phyloP scores from a whole-genome alignment of 2,113 vertebrate genomes.

The Dromiciops gliroides region DNA sequence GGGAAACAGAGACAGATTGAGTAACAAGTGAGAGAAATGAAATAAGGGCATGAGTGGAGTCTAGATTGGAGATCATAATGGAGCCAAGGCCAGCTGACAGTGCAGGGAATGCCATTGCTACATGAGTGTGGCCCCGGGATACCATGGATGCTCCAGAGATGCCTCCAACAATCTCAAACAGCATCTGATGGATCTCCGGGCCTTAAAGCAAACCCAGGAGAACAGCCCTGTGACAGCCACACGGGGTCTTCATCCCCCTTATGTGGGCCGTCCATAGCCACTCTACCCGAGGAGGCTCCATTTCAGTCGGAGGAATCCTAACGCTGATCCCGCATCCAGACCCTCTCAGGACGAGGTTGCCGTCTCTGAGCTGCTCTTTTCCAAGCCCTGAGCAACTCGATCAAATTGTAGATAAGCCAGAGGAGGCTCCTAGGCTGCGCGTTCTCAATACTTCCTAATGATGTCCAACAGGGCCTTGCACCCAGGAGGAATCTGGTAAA shows the following conservation, averaged over 20 bases:
- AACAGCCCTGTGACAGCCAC: background rate
- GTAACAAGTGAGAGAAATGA: background rate
- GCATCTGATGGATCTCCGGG: no score
- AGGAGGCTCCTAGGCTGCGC: background rate
- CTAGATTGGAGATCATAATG: background rate
- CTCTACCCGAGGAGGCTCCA: no score
- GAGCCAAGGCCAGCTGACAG: background rate
- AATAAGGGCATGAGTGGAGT: background rate
- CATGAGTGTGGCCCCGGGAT: no score
- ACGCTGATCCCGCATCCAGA: background rate
- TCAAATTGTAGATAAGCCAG: background rate
- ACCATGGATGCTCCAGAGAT: no score
- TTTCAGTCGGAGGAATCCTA: no score
- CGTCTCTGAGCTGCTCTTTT: no score
- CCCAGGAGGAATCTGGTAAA: background rate
- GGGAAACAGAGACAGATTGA: background rate
- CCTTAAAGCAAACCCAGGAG: no score
- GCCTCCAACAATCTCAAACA: background rate
- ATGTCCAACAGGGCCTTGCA: background rate
- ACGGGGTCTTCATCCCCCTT: no score
- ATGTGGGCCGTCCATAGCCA: no score
- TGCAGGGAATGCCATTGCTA: background rate
- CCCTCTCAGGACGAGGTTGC: background rate
- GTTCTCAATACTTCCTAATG: no score
- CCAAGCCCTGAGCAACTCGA: background rate